These are phyloP conservation scores for Turritopsis rubra DNA, from an alignment of 30 jellyfish, hydroid and myxozoan species.

Conservation along the genomic window DNA sequence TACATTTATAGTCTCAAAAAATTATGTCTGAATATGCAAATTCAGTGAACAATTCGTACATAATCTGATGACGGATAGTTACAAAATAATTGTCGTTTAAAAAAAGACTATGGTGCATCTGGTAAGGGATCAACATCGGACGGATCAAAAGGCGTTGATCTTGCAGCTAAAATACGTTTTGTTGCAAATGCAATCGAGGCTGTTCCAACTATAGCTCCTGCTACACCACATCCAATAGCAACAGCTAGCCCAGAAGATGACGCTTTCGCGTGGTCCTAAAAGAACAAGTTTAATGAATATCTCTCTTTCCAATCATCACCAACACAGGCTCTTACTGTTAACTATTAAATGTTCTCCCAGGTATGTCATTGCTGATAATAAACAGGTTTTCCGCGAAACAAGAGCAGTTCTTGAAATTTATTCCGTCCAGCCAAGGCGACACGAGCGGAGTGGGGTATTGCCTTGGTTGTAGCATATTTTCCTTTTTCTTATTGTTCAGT, in stretches of 20 bases:
- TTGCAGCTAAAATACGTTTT: constrained; percentile 69
- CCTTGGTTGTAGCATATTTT: too few relatives aligned
- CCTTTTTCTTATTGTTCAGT: not conserved
- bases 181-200: constrained; percentile 97
- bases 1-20: not conserved
- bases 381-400: too few relatives aligned
- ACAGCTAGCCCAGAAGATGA: constrained; percentile 92
- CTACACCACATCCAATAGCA: constrained; percentile 97
- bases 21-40: not conserved
- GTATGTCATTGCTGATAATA: too few relatives aligned
- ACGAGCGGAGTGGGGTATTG: too few relatives aligned
- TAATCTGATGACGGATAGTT: too few relatives aligned
- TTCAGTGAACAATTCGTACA: not conserved
- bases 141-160: constrained; percentile 61
- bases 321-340: too few relatives aligned
- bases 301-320: too few relatives aligned
- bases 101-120: constrained; percentile 61
- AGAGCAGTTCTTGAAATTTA: too few relatives aligned
- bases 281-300: not conserved
- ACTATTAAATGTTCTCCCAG: too few relatives aligned
- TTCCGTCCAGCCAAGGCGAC: too few relatives aligned
- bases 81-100: not conserved
- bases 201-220: constrained; percentile 94
- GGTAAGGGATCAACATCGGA: constrained; percentile 86
- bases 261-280: constrained; percentile 42